A percentile compares a stretch with the other conserved stretches of the same genome.
Evolutionary conservation across 2,797 vertebrate genomes (phyloP).

Genomic region (Natrix natrix): DNA sequence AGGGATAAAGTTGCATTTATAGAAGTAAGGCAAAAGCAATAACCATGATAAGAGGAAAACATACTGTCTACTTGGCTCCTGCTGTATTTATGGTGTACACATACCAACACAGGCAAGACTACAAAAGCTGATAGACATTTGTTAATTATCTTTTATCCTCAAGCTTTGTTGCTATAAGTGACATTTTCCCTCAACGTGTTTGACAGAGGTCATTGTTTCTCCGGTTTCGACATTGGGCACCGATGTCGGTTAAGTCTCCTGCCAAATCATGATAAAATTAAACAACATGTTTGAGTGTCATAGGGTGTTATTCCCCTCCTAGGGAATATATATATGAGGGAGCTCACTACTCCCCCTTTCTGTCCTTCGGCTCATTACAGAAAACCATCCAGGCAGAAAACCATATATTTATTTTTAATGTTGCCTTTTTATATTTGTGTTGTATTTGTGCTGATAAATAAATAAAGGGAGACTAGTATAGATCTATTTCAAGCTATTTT

Average conservation of each 20-base stretch:
- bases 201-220: constrained; percentile 34
- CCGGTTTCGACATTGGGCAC: constrained; percentile 16
- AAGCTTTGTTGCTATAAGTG: constrained; percentile 26
- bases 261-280: constrained; percentile 37
- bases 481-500: too few species aligned
- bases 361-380: too few species aligned
- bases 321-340: too few species aligned
- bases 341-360: too few species aligned
- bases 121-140: constrained; percentile 31
- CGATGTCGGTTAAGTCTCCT: constrained; percentile 31
- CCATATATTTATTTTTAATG: too few species aligned
- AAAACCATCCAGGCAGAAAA: too few species aligned
- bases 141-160: constrained; percentile 39
- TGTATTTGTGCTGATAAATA: too few species aligned
- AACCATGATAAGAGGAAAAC: background rate
- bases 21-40: background rate
- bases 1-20: constrained; percentile 23
- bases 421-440: too few species aligned
- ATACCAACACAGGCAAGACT: background rate
- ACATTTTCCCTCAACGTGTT: constrained; percentile 5
- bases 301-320: background rate
- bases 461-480: too few species aligned
- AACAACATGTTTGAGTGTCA: constrained; percentile 22
- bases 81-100: background rate
- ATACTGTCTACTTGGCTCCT: background rate